Evolutionary conservation across 2,888 invertebrate species (phyloP).

Genomic region (Phasia obesa): DNA sequence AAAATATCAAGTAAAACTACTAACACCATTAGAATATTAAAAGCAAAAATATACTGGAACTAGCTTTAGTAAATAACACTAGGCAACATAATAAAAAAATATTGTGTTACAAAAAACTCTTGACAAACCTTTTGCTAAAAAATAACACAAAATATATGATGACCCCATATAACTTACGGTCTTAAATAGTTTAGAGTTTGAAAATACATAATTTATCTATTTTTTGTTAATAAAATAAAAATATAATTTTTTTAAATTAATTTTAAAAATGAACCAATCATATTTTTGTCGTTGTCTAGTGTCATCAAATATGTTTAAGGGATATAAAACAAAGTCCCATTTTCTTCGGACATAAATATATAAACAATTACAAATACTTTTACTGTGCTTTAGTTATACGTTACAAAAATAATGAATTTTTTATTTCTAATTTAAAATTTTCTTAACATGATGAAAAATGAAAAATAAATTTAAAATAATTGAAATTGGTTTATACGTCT

Average conservation of each 20-base stretch:
- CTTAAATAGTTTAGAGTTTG: too few relatives aligned
- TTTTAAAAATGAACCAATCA: too few relatives aligned
- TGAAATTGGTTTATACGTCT: conserved; percentile 30
- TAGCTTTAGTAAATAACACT: background rate
- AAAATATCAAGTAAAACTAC: conserved; percentile 25
- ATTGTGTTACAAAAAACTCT: too few relatives aligned
- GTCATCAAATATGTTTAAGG: conserved; percentile 12
- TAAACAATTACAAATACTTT: background rate
- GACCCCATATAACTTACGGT: too few relatives aligned
- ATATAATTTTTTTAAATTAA: too few relatives aligned
- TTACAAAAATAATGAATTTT: background rate
- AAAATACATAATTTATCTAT: too few relatives aligned
- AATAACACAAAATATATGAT: too few relatives aligned
- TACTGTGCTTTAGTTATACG: too few relatives aligned
- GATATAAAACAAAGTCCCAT: background rate
- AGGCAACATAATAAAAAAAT: background rate
- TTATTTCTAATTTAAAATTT: conserved; percentile 10
- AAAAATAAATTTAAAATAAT: conserved; percentile 24
- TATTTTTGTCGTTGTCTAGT: too few relatives aligned
- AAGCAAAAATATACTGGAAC: background rate
- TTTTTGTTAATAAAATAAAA: too few relatives aligned
- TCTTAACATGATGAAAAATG: too few relatives aligned
- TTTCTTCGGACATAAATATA: background rate
- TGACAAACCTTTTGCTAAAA: too few relatives aligned
- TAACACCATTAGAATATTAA: conserved; percentile 35